Base-by-base conservation (phyloP, 92 coral and sea anemone species). In the Parazoanthus darwini region DNA sequence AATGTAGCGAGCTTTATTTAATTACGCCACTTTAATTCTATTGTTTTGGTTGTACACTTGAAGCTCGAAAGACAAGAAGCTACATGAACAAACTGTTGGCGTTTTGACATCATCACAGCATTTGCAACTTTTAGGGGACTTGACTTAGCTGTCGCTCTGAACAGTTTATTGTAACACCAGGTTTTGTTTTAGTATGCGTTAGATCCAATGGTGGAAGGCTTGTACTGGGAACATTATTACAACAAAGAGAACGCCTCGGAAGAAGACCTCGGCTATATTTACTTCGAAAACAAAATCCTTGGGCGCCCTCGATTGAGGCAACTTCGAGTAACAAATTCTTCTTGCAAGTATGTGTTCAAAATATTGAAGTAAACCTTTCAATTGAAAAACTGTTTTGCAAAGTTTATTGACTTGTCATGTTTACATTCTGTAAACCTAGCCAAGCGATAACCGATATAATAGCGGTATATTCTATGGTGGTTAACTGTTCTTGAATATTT, bases 151-250 rank as follows among this genome's bases (percentile, higher is more conserved):
- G 11, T 48, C 8, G 8, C 11, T 10, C 66, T 20, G 23, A 58
- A 58, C 66, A 14, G 18, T 15, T 20, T 3, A 63, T 76, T 8
- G n/a, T 76, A 76, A 76, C 51, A 22, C 23, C 23, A 13, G 15
- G 26, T 25, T 14, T 68, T 48, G 35, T 85, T 82, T 1, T 73
- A 91, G 93, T 91, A 91, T 68, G 74, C 93, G 3, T 6, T 59
- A 74, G 93, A 89, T 46, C 93, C 93, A 4, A 77, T 91, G 63
- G 74, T 76, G 54, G 80, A 80, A 3, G 93, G 93, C 33, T 63
- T 91, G 74, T 91, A 91, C 88, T 91, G 93, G 93, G 93, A 91
- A 22, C 90, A 91, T 70, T 88, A 81, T 23, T 91, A 91, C 80
- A 91, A 91, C 75, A 76, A 87, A 6, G 70, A 91, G 36, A 91